phyloP scores from a whole-genome alignment of 2,888 invertebrate species.

The Himalopsyche anomala region DNA sequence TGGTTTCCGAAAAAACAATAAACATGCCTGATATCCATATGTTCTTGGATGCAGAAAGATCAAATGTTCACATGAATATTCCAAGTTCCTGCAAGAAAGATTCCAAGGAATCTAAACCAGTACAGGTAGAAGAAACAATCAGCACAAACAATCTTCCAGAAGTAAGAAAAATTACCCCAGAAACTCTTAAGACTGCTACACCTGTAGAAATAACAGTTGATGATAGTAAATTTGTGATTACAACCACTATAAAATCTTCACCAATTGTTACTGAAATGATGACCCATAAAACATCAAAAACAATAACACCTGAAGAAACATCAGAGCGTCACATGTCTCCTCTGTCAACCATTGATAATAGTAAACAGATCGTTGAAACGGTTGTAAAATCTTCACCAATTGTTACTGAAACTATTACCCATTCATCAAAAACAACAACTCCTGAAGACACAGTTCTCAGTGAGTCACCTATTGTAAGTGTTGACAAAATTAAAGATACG shows the following conservation, averaged over 20 bases:
- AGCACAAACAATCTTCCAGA: background rate
- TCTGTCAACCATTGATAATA: background rate
- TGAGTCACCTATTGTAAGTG: too few relatives aligned
- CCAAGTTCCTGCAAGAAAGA: background rate
- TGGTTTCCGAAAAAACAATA: too few relatives aligned
- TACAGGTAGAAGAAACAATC: background rate
- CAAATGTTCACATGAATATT: slow-evolving; percentile 45
- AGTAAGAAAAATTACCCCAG: background rate
- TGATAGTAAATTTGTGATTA: background rate
- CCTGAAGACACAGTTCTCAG: slow-evolving; percentile 65
- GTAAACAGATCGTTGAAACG: background rate
- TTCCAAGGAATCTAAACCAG: background rate
- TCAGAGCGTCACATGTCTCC: too few relatives aligned
- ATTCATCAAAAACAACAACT: slow-evolving; percentile 63
- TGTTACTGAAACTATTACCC: slow-evolving; percentile 65
- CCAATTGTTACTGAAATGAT: too few relatives aligned
- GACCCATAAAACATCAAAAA: background rate
- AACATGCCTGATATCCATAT: slow-evolving; percentile 24
- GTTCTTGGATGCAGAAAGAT: slow-evolving; percentile 55
- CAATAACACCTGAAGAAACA: too few relatives aligned
- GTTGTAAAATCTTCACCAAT: slow-evolving; percentile 46
- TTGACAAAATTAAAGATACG: too few relatives aligned
- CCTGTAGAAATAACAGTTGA: background rate
- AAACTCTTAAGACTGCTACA: background rate
- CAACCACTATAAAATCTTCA: too few relatives aligned